phyloP scores from a whole-genome alignment of 2,888 invertebrate genomes.

The Julus scanicus region DNA sequence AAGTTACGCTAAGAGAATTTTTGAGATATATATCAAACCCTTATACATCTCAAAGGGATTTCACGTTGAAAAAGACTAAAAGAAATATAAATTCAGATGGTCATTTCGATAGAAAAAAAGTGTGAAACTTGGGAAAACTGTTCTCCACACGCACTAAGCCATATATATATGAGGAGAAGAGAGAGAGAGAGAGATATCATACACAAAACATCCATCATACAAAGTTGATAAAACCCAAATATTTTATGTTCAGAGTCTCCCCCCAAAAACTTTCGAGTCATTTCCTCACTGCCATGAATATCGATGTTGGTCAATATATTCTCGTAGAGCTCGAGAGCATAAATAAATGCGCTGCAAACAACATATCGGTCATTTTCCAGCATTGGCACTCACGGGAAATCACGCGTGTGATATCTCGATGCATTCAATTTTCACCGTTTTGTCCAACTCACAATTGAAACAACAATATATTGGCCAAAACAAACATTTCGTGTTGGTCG shows the following conservation, averaged over 20 bases:
- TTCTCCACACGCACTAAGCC: neutral
- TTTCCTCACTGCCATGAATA: slow-evolving; percentile 3
- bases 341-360: slow-evolving; percentile 22
- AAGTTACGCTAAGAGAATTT: neutral
- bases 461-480: slow-evolving; percentile 4
- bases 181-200: slow-evolving; percentile 2
- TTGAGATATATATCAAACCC: neutral
- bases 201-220: neutral
- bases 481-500: neutral
- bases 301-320: slow-evolving; percentile 30
- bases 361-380: slow-evolving; percentile 19
- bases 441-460: slow-evolving; percentile 12
- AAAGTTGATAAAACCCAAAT: slow-evolving; percentile 36
- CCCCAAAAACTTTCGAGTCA: slow-evolving; percentile 11
- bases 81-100: slow-evolving; percentile 39
- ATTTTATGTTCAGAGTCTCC: neutral
- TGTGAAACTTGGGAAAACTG: slow-evolving; percentile 14
- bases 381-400: slow-evolving; percentile 30
- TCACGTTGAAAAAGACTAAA: neutral
- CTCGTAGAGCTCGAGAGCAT: neutral
- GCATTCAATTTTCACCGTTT: slow-evolving; percentile 11
- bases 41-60: slow-evolving; percentile 5
- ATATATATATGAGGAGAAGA: neutral
- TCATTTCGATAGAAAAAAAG: slow-evolving; percentile 28
- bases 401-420: slow-evolving; percentile 5